These are phyloP conservation scores for Metallyticus violacea DNA, from an alignment of 2,888 invertebrate species.

Conservation along the genomic window DNA sequence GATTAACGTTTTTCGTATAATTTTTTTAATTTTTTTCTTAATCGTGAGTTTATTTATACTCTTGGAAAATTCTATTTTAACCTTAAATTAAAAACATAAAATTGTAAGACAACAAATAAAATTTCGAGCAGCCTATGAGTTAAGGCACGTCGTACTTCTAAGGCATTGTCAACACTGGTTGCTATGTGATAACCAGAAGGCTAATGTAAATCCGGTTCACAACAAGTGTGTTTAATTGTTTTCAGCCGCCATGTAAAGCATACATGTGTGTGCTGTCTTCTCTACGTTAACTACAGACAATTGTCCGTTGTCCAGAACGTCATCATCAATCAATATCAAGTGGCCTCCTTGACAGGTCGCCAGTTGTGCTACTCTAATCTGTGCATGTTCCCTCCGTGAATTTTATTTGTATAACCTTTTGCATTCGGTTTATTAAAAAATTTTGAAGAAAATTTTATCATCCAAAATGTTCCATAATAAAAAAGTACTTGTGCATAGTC, in stretches of 20 bases:
- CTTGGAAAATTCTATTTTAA: too few species aligned
- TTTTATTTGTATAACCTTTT: background rate
- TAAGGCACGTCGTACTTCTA: too few species aligned
- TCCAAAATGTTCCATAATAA: too few species aligned
- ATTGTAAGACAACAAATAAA: too few species aligned
- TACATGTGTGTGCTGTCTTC: background rate
- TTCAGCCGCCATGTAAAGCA: background rate
- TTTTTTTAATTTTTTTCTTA: too few species aligned
- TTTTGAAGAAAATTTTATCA: too few species aligned
- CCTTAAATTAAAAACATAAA: too few species aligned
- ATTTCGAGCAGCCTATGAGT: too few species aligned
- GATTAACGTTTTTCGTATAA: too few species aligned
- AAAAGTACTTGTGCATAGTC: too few species aligned
- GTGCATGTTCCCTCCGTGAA: background rate
- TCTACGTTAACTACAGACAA: background rate
- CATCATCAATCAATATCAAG: conserved; percentile 16
- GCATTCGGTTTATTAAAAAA: background rate
- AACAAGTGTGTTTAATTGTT: background rate
- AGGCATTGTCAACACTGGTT: background rate
- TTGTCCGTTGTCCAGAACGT: background rate
- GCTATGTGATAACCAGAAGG: background rate
- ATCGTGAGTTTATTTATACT: too few species aligned
- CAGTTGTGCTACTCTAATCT: background rate
- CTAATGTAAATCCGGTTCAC: background rate
- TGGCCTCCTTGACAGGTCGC: background rate